phyloP scores from a whole-genome alignment of 1,140 invertebrate genomes.

The Rhagoletis zephyria region DNA sequence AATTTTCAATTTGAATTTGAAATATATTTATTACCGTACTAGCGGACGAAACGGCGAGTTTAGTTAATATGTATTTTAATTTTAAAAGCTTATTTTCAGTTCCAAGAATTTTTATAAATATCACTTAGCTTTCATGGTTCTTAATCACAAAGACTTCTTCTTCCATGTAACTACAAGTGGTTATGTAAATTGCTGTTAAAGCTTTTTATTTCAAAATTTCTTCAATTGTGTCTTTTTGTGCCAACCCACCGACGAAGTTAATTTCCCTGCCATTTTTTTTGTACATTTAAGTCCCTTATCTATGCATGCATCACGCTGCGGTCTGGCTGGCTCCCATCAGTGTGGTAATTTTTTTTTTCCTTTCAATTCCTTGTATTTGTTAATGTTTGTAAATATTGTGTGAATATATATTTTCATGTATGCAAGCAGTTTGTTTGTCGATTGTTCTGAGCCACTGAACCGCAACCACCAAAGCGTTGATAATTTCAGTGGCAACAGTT shows the following conservation, averaged over 20 bases:
- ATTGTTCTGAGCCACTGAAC: conserved; percentile 58
- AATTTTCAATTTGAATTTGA: too few species aligned
- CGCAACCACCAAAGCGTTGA: conserved; percentile 55
- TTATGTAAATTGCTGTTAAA: too few species aligned
- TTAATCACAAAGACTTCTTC: too few species aligned
- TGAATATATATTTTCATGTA: background rate
- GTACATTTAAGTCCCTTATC: background rate
- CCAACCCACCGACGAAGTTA: background rate
- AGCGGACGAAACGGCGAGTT: too few species aligned
- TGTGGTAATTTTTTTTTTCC: background rate
- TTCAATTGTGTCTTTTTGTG: background rate
- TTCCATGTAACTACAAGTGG: too few species aligned
- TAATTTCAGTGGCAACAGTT: conserved; percentile 45
- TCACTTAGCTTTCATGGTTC: too few species aligned
- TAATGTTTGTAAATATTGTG: conserved; percentile 32
- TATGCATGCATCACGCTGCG: background rate
- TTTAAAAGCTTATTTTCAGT: too few species aligned
- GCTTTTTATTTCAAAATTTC: too few species aligned
- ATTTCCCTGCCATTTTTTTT: background rate
- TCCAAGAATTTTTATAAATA: too few species aligned
- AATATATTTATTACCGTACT: too few species aligned
- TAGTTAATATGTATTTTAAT: too few species aligned
- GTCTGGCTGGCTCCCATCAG: background rate
- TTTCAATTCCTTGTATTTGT: background rate
- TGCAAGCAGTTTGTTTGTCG: background rate